These are phyloP conservation scores for Parascotia fuliginaria DNA, from an alignment of 2,888 invertebrate genomes.

Conservation along the genomic window DNA sequence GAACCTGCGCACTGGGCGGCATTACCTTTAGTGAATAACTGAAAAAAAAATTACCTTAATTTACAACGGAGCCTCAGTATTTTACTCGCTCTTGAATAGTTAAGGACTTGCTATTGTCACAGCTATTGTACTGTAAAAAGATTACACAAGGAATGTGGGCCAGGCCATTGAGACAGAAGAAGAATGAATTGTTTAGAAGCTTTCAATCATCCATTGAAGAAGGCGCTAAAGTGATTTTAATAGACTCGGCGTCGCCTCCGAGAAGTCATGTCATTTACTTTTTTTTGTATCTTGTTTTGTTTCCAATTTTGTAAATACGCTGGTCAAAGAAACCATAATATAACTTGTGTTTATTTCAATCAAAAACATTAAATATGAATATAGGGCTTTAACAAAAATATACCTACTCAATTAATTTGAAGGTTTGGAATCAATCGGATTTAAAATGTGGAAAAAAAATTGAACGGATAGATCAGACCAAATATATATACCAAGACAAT, in stretches of 20 bases:
- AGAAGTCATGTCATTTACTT: conserved; percentile 71
- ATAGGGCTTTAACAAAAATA: no score
- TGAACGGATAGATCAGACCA: no score
- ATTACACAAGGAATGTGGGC: conserved; percentile 79
- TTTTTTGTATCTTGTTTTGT: conserved; percentile 51
- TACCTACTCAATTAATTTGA: no score
- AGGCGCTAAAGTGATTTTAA: conserved; percentile 83
- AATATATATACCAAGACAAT: no score
- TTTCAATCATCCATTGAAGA: conserved; percentile 82
- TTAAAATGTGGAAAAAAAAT: no score
- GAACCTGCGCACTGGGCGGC: conserved; percentile 71
- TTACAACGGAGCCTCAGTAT: conserved; percentile 69
- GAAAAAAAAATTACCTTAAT: conserved; percentile 80
- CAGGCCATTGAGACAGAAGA: conserved; percentile 72
- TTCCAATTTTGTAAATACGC: conserved; percentile 25
- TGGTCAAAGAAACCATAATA: not conserved
- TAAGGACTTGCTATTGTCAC: conserved; percentile 70
- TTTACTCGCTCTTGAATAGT: conserved; percentile 70
- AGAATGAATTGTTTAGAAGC: conserved; percentile 80
- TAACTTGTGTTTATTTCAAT: not conserved
- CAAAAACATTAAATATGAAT: not conserved
- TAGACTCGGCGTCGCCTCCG: conserved; percentile 81
- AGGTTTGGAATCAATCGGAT: no score
- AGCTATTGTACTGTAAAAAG: conserved; percentile 75
- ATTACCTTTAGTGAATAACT: conserved; percentile 67